phyloP scores from a whole-genome alignment of 2,113 vertebrate species.

The Eulacestoma nigropectus region DNA sequence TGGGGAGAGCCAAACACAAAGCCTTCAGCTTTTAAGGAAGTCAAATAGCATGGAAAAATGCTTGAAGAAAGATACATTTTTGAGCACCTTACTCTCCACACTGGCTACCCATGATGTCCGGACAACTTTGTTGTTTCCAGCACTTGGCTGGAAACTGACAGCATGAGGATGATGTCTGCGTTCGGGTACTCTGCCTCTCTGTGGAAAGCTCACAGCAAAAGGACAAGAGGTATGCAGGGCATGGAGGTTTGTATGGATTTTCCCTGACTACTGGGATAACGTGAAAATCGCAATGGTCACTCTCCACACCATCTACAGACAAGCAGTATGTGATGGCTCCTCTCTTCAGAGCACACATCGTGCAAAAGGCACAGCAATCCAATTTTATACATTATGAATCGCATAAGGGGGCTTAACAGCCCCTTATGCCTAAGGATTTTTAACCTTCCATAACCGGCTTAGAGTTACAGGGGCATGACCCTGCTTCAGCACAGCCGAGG shows the following conservation, averaged over 20 bases:
- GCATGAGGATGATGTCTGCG: background rate
- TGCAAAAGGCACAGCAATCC: background rate
- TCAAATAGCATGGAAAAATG: background rate
- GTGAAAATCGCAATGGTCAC: background rate
- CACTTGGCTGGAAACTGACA: background rate
- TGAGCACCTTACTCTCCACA: background rate
- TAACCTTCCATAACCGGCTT: background rate
- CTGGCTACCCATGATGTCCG: background rate
- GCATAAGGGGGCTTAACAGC: background rate
- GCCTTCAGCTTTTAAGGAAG: background rate
- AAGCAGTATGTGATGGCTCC: background rate
- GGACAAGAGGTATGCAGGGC: fast-evolving
- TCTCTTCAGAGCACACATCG: background rate
- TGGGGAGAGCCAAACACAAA: background rate
- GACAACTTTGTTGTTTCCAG: background rate
- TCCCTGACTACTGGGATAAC: background rate
- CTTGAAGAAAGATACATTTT: background rate
- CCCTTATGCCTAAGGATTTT: background rate
- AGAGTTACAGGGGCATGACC: background rate
- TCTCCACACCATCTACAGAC: background rate
- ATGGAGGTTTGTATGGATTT: background rate
- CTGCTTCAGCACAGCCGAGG: background rate
- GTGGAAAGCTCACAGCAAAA: background rate
- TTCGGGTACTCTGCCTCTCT: background rate
- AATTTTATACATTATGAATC: background rate